Evolutionary conservation across 2,888 invertebrate genomes (phyloP).

Genomic region (Automeris io): DNA sequence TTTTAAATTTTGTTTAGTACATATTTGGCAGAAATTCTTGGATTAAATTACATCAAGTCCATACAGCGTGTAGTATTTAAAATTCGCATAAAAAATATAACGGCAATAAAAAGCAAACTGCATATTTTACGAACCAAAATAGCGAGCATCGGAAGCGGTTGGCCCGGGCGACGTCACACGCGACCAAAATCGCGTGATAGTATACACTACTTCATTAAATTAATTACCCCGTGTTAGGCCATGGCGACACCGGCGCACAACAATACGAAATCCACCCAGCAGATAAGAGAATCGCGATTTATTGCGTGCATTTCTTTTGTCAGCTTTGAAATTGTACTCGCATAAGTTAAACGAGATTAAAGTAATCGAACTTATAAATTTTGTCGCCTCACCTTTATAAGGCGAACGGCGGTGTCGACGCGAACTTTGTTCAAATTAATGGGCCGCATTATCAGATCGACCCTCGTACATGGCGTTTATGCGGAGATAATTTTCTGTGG

Average conservation of each 20-base stretch:
- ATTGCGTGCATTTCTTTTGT: slow-evolving; percentile 77
- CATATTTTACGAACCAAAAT: slow-evolving; percentile 53
- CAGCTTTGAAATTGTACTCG: slow-evolving; percentile 77
- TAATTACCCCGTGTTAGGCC: slow-evolving; percentile 68
- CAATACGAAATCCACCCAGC: slow-evolving; percentile 68
- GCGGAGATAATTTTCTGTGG: slow-evolving; percentile 72
- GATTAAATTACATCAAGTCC: too few relatives aligned
- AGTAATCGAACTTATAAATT: slow-evolving; percentile 78
- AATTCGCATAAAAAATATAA: neutral
- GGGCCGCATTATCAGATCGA: slow-evolving; percentile 74
- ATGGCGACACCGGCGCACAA: slow-evolving; percentile 56
- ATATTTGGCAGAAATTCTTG: too few relatives aligned
- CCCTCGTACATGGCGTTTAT: slow-evolving; percentile 75
- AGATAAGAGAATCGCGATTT: slow-evolving; percentile 69
- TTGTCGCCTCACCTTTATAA: slow-evolving; percentile 76
- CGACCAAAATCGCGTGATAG: slow-evolving; percentile 62
- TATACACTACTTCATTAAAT: slow-evolving; percentile 65
- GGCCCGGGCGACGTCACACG: slow-evolving; percentile 41
- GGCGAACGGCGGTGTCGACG: slow-evolving; percentile 72
- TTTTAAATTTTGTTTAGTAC: too few relatives aligned
- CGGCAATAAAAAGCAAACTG: slow-evolving; percentile 22
- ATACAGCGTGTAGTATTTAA: neutral
- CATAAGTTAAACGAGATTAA: slow-evolving; percentile 77
- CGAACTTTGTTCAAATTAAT: slow-evolving; percentile 76
- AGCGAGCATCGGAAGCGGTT: slow-evolving; percentile 33